Evolutionary conservation across 2,888 invertebrate genomes (phyloP).

Genomic region (Drosophila gaucha): DNA sequence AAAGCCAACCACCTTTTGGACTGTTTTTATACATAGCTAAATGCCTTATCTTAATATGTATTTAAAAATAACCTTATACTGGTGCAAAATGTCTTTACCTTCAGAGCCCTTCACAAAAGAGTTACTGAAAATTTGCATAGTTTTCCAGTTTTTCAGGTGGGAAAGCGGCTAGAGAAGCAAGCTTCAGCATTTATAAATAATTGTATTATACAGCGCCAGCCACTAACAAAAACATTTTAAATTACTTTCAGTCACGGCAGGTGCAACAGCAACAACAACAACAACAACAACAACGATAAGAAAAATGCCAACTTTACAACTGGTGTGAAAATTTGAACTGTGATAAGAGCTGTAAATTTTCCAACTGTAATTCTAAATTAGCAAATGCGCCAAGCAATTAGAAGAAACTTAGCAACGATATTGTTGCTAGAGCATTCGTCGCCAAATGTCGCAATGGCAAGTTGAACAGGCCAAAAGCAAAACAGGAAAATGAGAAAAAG

Average conservation of each 20-base stretch:
- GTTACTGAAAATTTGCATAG: conserved; percentile 43
- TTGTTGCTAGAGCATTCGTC: conserved; percentile 20
- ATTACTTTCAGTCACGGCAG: conserved; percentile 71
- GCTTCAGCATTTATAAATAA: conserved; percentile 45
- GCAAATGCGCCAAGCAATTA: conserved; percentile 65
- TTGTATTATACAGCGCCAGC: conserved; percentile 47
- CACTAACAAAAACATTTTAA: conserved; percentile 62
- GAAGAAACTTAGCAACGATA: conserved; percentile 27
- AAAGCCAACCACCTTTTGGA: conserved; percentile 3
- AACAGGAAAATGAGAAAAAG: background rate
- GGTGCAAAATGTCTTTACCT: background rate
- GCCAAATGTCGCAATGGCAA: conserved; percentile 43
- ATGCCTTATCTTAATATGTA: conserved; percentile 30
- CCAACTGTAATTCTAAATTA: conserved; percentile 69
- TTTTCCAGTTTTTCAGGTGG: conserved; percentile 21
- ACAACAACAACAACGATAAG: conserved; percentile 20
- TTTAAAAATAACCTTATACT: conserved; percentile 23
- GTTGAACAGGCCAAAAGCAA: conserved; percentile 12
- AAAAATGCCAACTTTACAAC: conserved; percentile 62
- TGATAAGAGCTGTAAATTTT: conserved; percentile 55
- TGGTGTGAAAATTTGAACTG: conserved; percentile 48
- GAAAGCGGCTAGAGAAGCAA: conserved; percentile 17
- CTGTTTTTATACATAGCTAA: background rate
- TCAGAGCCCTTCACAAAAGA: background rate
- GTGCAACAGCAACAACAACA: conserved; percentile 25